Evolutionary conservation across 2,888 invertebrate genomes (phyloP).

Genomic region (Agapostemon virescens): DNA sequence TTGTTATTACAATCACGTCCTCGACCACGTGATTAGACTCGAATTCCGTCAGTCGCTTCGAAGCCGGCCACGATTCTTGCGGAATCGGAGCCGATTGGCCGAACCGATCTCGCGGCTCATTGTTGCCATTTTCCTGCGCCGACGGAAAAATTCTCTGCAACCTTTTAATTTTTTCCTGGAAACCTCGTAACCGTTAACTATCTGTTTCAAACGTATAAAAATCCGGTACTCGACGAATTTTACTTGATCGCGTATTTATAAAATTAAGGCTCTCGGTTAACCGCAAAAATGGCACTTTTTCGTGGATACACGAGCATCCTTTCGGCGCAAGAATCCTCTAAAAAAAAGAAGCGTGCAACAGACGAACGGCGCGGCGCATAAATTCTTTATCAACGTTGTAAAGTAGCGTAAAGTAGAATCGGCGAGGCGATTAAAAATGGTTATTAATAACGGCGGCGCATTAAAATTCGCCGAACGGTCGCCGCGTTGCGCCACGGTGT

Average conservation of each 20-base stretch:
- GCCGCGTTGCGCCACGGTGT: background rate
- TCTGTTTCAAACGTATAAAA: too few species aligned
- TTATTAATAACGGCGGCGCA: too few species aligned
- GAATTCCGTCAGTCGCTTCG: conserved; percentile 50
- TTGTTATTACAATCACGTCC: conserved; percentile 75
- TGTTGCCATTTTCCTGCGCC: conserved; percentile 4
- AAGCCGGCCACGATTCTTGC: conserved; percentile 40
- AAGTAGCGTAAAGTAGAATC: background rate
- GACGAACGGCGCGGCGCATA: background rate
- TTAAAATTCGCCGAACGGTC: background rate
- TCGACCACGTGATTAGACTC: conserved; percentile 60
- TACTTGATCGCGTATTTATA: too few species aligned
- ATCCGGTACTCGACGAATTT: too few species aligned
- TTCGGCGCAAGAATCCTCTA: too few species aligned
- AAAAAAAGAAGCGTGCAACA: background rate
- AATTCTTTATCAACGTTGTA: background rate
- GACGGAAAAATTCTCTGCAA: background rate
- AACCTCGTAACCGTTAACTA: background rate
- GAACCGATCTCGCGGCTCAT: conserved; percentile 43
- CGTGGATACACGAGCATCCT: too few species aligned
- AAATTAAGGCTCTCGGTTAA: too few species aligned
- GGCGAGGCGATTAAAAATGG: background rate
- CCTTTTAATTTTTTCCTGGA: background rate
- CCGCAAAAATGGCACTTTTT: too few species aligned
- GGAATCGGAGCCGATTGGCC: conserved; percentile 46